Percentiles rank a stretch among this genome's conserved stretches.
phyloP scores from a whole-genome alignment of 2,113 vertebrate genomes.

The Geococcyx californianus region DNA sequence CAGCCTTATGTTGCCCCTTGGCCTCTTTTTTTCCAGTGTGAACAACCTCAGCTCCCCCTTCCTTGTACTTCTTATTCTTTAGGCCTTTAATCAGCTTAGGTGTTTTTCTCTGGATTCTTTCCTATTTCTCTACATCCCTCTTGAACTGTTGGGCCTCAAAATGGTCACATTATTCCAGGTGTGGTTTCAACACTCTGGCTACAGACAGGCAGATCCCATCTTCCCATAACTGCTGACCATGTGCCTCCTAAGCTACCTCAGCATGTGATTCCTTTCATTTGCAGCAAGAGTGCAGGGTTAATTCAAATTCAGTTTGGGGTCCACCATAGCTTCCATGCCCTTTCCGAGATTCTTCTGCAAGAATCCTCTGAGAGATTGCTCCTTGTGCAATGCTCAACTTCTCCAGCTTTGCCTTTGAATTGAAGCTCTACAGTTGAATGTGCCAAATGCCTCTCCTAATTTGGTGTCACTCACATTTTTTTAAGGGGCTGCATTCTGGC shows the following conservation, averaged over 20 bases:
- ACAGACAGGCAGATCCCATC: not conserved
- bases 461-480: not conserved
- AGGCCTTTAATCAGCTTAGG: not conserved
- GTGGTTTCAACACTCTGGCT: rapidly evolving
- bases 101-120: not conserved
- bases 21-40: not conserved
- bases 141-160: not conserved
- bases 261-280: not conserved
- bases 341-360: too few species aligned
- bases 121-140: not conserved
- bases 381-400: not conserved
- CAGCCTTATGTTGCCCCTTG: not conserved
- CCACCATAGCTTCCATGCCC: not conserved
- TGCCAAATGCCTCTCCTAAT: not conserved
- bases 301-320: not conserved
- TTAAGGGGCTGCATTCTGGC: not conserved
- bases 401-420: not conserved
- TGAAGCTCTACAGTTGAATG: not conserved
- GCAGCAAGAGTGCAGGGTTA: not conserved
- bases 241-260: not conserved
- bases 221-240: rapidly evolving
- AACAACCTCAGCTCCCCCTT: not conserved
- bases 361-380: not conserved
- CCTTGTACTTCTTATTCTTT: not conserved
- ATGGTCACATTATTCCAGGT: not conserved